Percentiles rank a stretch among this genome's conserved stretches.
phyloP scores from a whole-genome alignment of 2,888 invertebrate genomes.

The Anorthoa munda region DNA sequence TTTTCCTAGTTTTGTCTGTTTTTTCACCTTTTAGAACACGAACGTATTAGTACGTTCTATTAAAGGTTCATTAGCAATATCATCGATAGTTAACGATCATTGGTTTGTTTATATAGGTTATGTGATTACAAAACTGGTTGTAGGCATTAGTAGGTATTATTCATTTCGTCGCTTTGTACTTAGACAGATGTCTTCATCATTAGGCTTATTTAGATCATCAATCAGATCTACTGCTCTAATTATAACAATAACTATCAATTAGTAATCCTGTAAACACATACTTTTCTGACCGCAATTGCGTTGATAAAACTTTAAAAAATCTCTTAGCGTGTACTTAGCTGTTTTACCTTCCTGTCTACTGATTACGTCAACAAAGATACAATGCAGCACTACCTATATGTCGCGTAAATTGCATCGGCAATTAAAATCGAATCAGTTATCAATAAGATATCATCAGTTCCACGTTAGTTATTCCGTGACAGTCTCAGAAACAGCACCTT shows the following conservation, averaged over 20 bases:
- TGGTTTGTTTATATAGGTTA: not conserved
- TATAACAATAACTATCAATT: not conserved
- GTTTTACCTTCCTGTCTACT: not conserved
- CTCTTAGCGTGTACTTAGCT: not conserved
- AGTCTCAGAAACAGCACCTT: slow-evolving; percentile 24
- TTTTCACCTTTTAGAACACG: not conserved
- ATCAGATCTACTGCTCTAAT: not conserved
- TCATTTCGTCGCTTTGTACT: too few species aligned
- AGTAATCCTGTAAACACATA: not conserved
- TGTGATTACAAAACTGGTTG: not conserved
- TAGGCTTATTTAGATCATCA: not conserved
- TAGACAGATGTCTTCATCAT: not conserved
- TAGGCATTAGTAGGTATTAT: not conserved
- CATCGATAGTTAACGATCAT: not conserved
- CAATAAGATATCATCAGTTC: slow-evolving; percentile 27
- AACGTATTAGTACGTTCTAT: not conserved
- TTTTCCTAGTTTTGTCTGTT: not conserved
- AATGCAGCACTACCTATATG: not conserved
- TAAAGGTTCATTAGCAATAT: not conserved
- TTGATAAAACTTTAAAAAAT: not conserved
- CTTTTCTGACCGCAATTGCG: not conserved
- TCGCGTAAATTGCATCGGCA: slow-evolving; percentile 48
- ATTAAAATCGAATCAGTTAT: slow-evolving; percentile 60
- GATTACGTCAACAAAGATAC: slow-evolving; percentile 17
- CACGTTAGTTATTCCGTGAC: slow-evolving; percentile 40